Percentiles rank a stretch among this genome's conserved stretches.
phyloP scores from a whole-genome alignment of 2,113 vertebrate species.

The Nothobranchius kuhntae region DNA sequence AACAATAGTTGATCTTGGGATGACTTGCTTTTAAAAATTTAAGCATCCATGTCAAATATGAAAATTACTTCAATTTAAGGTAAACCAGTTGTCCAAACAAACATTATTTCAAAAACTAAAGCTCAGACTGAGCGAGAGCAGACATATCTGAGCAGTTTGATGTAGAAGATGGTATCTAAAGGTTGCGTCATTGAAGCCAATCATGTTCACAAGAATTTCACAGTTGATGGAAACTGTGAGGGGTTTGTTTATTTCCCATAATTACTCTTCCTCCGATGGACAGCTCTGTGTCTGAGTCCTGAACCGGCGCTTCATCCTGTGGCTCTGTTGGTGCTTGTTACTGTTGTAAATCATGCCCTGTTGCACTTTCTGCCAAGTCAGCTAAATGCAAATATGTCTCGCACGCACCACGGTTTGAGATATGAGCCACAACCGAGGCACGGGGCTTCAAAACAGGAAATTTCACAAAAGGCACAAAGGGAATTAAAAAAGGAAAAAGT shows the following conservation, averaged over 20 bases:
- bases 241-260: background rate
- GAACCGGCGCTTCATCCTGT: background rate
- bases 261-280: background rate
- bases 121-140: no score
- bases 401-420: background rate
- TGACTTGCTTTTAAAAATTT: no score
- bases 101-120: no score
- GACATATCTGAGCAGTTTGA: no score
- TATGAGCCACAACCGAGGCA: slow-evolving; percentile 2
- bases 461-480: background rate
- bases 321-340: slow-evolving; percentile 9
- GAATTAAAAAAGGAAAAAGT: background rate
- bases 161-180: no score
- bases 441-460: slow-evolving; percentile 8
- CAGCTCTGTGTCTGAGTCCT: background rate
- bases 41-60: no score
- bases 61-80: no score
- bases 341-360: slow-evolving; percentile 18
- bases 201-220: background rate
- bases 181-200: background rate
- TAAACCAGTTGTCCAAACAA: no score
- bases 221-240: background rate
- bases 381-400: slow-evolving; percentile 39
- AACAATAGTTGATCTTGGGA: no score
- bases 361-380: slow-evolving; percentile 41